phyloP scores from a whole-genome alignment of 1,140 invertebrate genomes.

The Scaptomyza hsui region DNA sequence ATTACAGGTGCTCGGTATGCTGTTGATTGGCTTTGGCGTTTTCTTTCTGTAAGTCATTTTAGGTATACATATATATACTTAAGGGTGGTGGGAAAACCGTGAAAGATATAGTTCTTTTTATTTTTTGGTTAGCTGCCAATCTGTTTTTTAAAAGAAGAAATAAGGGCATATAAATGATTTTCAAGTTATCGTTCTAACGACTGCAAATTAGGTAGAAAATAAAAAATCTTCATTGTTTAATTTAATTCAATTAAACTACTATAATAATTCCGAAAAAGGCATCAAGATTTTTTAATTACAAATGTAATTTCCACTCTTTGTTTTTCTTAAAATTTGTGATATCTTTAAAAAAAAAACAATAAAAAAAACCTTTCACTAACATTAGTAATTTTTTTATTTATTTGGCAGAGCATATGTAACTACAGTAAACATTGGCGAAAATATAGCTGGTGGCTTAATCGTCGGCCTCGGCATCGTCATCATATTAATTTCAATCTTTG shows the following conservation, averaged over 20 bases:
- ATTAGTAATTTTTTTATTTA: neutral
- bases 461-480: constrained; percentile 71
- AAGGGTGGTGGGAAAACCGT: neutral
- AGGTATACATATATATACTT: neutral
- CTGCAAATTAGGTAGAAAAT: too few species aligned
- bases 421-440: constrained; percentile 75
- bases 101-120: neutral
- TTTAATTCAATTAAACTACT: too few species aligned
- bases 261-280: too few species aligned
- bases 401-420: constrained; percentile 50
- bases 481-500: constrained; percentile 69
- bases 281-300: too few species aligned
- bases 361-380: too few species aligned
- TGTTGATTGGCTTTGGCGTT: constrained; percentile 72
- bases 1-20: constrained; percentile 68
- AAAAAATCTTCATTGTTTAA: too few species aligned
- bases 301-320: too few species aligned
- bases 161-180: too few species aligned
- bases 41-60: constrained; percentile 56
- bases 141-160: too few species aligned
- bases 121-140: neutral
- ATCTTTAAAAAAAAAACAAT: too few species aligned
- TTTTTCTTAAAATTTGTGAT: too few species aligned
- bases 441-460: constrained; percentile 72
- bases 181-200: too few species aligned